phyloP scores from a whole-genome alignment of 2,797 vertebrate species.

The Acrossocheilus fasciatus region DNA sequence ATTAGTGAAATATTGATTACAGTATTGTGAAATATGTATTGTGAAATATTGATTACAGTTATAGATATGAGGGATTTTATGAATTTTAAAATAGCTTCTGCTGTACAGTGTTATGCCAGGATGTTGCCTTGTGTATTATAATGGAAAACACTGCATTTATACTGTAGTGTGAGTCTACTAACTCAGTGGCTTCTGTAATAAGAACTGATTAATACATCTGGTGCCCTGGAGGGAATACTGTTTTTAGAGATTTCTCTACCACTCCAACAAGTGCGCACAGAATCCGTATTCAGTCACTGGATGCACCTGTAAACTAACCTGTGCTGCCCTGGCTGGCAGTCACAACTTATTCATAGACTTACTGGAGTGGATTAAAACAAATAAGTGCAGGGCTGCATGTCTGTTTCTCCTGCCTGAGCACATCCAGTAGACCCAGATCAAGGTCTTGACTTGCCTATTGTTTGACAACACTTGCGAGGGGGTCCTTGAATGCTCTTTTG shows the following conservation, averaged over 20 bases:
- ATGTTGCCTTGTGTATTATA: background rate
- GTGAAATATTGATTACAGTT: background rate
- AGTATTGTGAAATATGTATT: background rate
- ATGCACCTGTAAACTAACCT: slow-evolving; percentile 13
- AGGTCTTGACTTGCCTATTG: slow-evolving; percentile 58
- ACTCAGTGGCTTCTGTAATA: background rate
- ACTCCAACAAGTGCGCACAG: background rate
- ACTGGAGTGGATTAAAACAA: slow-evolving; percentile 51
- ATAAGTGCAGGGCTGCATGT: slow-evolving; percentile 51
- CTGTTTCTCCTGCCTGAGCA: slow-evolving; percentile 51
- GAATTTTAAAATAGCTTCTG: background rate
- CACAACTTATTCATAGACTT: slow-evolving; percentile 34
- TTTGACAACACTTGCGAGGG: slow-evolving; percentile 63
- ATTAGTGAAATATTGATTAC: too few relatives aligned
- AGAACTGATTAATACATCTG: slow-evolving; percentile 15
- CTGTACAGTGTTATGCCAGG: background rate
- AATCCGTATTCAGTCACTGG: background rate
- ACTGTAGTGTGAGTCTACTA: background rate
- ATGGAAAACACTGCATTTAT: slow-evolving; percentile 5
- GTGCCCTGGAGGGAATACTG: background rate
- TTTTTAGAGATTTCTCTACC: background rate
- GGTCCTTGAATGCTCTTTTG: slow-evolving; percentile 60
- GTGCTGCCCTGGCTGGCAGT: slow-evolving; percentile 2
- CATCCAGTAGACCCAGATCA: slow-evolving; percentile 51
- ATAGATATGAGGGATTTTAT: background rate